Base-by-base conservation (phyloP, 2,888 invertebrate species). In the Stomorhina lunata region DNA sequence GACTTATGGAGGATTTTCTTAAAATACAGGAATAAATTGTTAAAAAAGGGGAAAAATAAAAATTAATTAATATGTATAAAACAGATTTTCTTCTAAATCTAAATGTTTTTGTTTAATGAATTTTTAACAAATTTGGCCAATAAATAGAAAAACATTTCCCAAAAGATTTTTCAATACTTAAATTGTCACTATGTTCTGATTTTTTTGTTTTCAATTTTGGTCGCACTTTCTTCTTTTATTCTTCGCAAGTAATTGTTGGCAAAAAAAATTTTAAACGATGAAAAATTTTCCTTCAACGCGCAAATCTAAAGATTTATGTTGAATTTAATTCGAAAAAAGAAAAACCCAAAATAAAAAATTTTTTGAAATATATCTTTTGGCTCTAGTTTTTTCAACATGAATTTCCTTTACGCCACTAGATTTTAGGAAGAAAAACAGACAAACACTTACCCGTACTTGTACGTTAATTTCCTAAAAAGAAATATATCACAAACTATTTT, bases 181-280 rank as follows among this genome's bases (percentile, higher is more conserved):
- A 20, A 65, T 73, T 73, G 55, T 65, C 63, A 63, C 65, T 63
- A 73, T 43, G 50, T n/a, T 50, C 50, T 50, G 25, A 25, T n/a
- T 37, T 22, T 40, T 40, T 22, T 40, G 22, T 22, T 15, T 3
- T 22, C 3, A 22, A 12, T 37, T 59, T 22, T 61, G 12, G 20
- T 34, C 1, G 7, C 27, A 9, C 22, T 66, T 66, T 32, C 43
- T n/a, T 25, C 29, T 10, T 48, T 17, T 65, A 37, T 0, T 17
- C 0, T 32, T 6, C 57, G 17, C 3, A 10, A 37, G 10, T 57
- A n/a, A n/a, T 20, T 69, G 29, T 7, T 12, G 15, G n/a, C n/a
- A n/a, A n/a, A n/a, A n/a, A n/a, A n/a, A n/a, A n/a, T n/a, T n/a
- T n/a, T n/a, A n/a, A n/a, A n/a, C 15, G 37, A 40, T 10, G 17